phyloP scores from a whole-genome alignment of 1,140 invertebrate genomes.

The Drosophila burlai region DNA sequence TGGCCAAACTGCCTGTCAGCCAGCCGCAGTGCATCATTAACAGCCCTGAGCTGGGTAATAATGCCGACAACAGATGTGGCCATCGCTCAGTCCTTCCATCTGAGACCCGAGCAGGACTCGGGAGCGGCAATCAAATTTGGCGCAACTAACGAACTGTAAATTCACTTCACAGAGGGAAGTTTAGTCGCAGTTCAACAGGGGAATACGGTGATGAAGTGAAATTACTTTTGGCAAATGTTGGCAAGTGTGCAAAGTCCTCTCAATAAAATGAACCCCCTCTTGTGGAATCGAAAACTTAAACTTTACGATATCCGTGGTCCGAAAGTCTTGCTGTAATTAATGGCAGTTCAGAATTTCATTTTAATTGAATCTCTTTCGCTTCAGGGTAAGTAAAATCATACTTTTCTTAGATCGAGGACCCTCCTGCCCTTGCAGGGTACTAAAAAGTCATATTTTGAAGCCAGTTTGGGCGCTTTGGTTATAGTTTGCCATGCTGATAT shows the following conservation, averaged over 20 bases:
- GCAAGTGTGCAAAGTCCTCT: neutral
- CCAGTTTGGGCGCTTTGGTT: constrained; percentile 28
- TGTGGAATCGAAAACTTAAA: neutral
- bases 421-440: constrained; percentile 10
- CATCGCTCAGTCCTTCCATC: constrained; percentile 40
- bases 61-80: constrained; percentile 54
- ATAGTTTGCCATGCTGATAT: constrained; percentile 48
- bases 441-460: constrained; percentile 24
- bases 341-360: neutral
- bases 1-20: constrained; percentile 40
- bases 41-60: constrained; percentile 56
- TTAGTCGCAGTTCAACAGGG: constrained; percentile 1
- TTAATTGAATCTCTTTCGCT: neutral
- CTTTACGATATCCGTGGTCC: neutral
- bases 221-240: constrained; percentile 12
- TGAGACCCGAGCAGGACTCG: constrained; percentile 4
- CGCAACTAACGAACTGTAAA: constrained; percentile 48
- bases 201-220: constrained; percentile 1
- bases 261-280: neutral
- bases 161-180: constrained; percentile 32
- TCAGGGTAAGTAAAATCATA: neutral
- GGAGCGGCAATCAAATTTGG: constrained; percentile 35
- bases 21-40: constrained; percentile 58
- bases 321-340: neutral
- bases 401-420: neutral